phyloP scores from a whole-genome alignment of 53 echinoderm and acorn worm species.

The Crossaster papposus region DNA sequence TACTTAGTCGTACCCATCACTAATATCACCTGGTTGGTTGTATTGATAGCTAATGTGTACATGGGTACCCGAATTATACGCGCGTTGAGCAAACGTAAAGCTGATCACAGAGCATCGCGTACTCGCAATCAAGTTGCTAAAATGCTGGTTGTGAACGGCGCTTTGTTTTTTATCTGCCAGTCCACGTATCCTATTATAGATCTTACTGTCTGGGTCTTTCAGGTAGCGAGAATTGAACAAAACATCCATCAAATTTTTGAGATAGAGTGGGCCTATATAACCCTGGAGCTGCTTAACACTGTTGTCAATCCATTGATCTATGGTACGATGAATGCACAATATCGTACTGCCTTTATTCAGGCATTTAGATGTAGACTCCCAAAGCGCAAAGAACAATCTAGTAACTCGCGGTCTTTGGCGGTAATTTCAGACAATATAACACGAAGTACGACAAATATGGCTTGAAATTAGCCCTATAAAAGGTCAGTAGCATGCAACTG shows the following conservation, averaged over 20 bases:
- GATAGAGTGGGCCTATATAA: not conserved
- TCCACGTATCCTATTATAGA: conserved; percentile 48
- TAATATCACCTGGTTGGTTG: conserved; percentile 72
- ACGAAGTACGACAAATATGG: too few relatives aligned
- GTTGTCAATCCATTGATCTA: conserved; percentile 27
- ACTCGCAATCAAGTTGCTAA: conserved; percentile 80
- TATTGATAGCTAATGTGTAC: conserved; percentile 59
- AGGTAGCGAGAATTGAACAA: too few relatives aligned
- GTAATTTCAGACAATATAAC: too few relatives aligned
- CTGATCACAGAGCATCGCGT: conserved; percentile 31
- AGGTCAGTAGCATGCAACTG: too few relatives aligned
- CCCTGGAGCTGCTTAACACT: conserved; percentile 4
- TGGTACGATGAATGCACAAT: conserved; percentile 16
- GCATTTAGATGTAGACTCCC: conserved; percentile 1
- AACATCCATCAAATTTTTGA: too few relatives aligned
- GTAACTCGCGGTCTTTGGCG: too few relatives aligned
- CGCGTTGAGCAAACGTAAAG: conserved; percentile 45
- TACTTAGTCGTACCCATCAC: conserved; percentile 47
- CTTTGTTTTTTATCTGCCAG: conserved; percentile 74
- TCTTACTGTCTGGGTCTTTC: not conserved
- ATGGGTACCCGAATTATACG: conserved; percentile 69
- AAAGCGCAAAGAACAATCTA: too few relatives aligned
- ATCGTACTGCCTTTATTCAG: conserved; percentile 14
- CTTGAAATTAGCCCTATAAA: too few relatives aligned
- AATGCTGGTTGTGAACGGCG: conserved; percentile 76